Base-by-base conservation (phyloP, 2,888 invertebrate species). In the Acleris sparsana region DNA sequence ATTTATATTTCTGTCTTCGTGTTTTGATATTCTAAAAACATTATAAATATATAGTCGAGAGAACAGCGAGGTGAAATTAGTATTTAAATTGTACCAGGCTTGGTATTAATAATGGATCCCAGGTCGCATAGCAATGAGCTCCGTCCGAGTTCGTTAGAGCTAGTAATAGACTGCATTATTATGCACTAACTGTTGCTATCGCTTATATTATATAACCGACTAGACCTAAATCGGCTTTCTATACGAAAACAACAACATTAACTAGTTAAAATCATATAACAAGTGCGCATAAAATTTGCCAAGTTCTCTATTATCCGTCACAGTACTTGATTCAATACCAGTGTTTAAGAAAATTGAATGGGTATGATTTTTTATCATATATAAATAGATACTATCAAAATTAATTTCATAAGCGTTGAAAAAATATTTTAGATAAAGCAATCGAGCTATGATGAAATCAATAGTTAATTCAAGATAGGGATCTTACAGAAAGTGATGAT, bases 111-210 rank as follows among this genome's bases (percentile, higher is more conserved):
- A 74, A 71, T 74, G 73, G 72, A 72, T 70, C 72, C 73, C 72
- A 75, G 79, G 75, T 76, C 75, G 78, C 79, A 82, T 83, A 75
- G 72, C 80, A 84, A 84, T 80, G 74, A 75, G 53, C 55, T 20
- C 57, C 53, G 48, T 64, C 59, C 43, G 11, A 53, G 48, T 64
- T 64, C 64, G 59, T 64, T 64, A 64, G 64, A 20, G 29, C 33
- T 16, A 72, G 73, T 73, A 72, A 75, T 74, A 70, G 71, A 76
- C 72, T 69, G 66, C 71, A 72, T 74, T 77, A 80, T 77, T 78
- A 80, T 78, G 71, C 76, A 49, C 48, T 53, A 44, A 55, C 53
- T 46, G 3, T 49, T 33, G n/a, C 7, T 22, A 29, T 25, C 59
- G 49, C 53, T 64, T 58, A 48, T 33, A 33, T 33, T 33, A 33